Evolutionary conservation across 2,797 vertebrate genomes (phyloP), one percentile per base, ranked within the genome.

Genomic region (Sebastes itinus): DNA sequence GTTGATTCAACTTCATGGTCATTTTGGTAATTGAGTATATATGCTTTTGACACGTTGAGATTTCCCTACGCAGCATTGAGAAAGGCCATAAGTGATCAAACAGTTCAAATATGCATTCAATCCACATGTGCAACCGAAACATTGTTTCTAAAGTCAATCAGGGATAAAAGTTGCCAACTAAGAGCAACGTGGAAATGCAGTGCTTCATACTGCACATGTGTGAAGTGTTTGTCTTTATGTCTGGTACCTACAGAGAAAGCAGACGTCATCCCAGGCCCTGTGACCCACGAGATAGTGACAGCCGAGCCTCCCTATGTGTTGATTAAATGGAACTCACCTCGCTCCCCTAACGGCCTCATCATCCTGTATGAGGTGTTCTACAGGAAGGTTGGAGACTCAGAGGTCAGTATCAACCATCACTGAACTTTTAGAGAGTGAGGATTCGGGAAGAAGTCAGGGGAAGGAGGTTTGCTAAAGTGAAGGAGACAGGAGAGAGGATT

Each of bases 281-380:
- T 99, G 86, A 97, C 92, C n/a, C 95, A 96, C 0, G 97, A 99
- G 54, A 89, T 98, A 72, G 84, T 96, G 6, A 92, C 95, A 0
- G 96, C 96, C 2, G 97, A 97, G 20, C 86, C 95, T 0, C 93
- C 95, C 11, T 87, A 94, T 13, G 96, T 99, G 77, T 92, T 97
- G 62, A 82, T 99, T 69, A 97, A 92, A 84, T 99, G 99, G 99
- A 95, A 96, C 54, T 94, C 97, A 10, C 99, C 99, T 0, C 95
- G 83, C 87, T 95, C 97, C 2, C 99, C 99, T 1, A 99, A 99
- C 0, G 99, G 98, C 12, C 94, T 99, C 62, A 99, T 99, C 13
- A 96, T 99, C 89, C 95, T 99, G 13, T 99, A 99, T 0, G 99
- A 99, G 88, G 97, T 99, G 71, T 97, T 97, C 76, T 99, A 98